Evolutionary conservation across 53 echinoderm and acorn worm genomes (phyloP).

Genomic region (Actinopyga echinites): DNA sequence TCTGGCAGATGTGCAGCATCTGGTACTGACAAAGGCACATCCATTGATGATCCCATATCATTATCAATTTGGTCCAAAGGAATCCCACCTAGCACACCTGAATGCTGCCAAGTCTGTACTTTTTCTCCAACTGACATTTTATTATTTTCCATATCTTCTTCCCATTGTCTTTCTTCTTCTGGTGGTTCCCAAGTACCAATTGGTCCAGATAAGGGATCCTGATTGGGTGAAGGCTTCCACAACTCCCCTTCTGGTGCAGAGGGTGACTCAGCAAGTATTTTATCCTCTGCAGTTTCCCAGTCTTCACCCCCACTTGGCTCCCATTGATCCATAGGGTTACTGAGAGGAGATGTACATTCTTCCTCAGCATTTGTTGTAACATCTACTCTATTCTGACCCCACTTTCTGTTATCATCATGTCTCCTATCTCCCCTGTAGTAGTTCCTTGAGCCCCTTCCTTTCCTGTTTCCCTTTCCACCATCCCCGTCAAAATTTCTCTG

Average conservation of each 20-base stretch:
- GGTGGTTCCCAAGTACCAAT: conserved; percentile 44
- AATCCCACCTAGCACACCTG: not conserved
- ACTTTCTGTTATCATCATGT: conserved; percentile 10
- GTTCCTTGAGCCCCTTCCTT: conserved; percentile 21
- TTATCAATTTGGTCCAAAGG: not conserved
- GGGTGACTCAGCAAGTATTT: conserved; percentile 17
- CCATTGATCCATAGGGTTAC: conserved; percentile 39
- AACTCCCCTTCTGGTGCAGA: conserved; percentile 18
- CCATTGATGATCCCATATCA: not conserved
- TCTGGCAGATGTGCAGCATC: not conserved
- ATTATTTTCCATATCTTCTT: conserved; percentile 42
- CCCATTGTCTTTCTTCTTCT: conserved; percentile 34
- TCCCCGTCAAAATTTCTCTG: conserved; percentile 47
- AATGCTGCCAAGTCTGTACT: conserved; percentile 32
- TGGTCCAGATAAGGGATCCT: conserved; percentile 34
- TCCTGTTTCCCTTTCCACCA: conserved; percentile 52
- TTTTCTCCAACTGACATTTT: conserved; percentile 39
- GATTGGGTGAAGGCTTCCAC: conserved; percentile 34
- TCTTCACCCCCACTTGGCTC: conserved; percentile 47
- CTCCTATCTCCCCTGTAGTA: conserved; percentile 22
- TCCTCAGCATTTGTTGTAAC: conserved; percentile 10
- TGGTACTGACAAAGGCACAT: not conserved
- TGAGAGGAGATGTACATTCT: conserved; percentile 2
- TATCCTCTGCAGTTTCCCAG: conserved; percentile 38
- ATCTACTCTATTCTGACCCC: conserved; percentile 17